Percentiles rank a stretch among this genome's conserved stretches.
These are phyloP conservation scores for Amblyornis subalaris DNA, from an alignment of 2,113 vertebrate species.

Conservation along the genomic window DNA sequence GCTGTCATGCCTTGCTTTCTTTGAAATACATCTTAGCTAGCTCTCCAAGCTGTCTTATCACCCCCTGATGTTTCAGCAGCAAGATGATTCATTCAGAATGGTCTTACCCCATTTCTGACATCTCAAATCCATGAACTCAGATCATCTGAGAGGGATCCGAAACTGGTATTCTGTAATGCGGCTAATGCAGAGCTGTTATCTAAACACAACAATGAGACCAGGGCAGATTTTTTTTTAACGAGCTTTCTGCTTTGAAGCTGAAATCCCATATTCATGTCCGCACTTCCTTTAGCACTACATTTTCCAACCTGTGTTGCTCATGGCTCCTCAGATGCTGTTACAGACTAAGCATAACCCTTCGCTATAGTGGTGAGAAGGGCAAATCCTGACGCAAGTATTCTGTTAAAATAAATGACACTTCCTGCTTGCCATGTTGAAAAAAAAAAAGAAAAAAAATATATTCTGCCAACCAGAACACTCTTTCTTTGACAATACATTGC, in stretches of 20 bases:
- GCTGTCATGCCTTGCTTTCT: conserved; percentile 47
- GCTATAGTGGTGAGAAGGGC: neutral
- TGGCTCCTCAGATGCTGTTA: neutral
- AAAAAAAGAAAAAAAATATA: neutral
- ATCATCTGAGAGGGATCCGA: neutral
- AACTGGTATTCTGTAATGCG: neutral
- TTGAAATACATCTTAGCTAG: conserved; percentile 23
- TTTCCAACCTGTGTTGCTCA: neutral
- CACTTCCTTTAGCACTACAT: neutral
- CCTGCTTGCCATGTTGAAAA: neutral
- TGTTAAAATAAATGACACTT: neutral
- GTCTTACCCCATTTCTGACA: conserved; percentile 8
- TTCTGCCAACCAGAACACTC: neutral
- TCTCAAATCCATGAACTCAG: neutral
- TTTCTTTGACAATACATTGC: neutral
- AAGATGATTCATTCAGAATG: neutral
- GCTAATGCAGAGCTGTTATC: neutral
- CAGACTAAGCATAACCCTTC: neutral
- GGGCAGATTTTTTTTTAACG: neutral
- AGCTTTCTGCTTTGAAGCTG: neutral
- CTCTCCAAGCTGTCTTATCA: conserved; percentile 25
- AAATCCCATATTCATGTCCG: neutral
- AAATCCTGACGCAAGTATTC: neutral
- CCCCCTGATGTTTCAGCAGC: conserved; percentile 3
- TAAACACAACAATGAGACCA: neutral